Conservation (phyloP, 2,888 invertebrate genomes). For the Mythimna pallens region DNA sequence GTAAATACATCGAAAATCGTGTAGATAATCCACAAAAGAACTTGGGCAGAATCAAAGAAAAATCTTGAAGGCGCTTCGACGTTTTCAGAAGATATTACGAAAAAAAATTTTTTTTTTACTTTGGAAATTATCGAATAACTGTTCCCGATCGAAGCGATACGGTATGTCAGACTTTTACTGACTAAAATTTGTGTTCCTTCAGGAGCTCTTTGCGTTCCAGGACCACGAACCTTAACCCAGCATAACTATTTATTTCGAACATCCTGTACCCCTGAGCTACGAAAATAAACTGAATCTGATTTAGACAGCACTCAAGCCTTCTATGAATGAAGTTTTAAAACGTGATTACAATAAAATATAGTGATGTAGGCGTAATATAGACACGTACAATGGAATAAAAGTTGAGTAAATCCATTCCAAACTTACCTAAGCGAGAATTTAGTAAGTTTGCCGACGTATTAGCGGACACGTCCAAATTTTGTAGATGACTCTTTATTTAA, state of each 20-base stretch:
- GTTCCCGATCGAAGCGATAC: too few relatives aligned
- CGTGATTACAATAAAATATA: constrained; percentile 30
- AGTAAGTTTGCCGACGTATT: constrained; percentile 56
- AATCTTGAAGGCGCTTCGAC: not conserved
- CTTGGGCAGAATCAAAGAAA: not conserved
- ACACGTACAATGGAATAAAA: constrained; percentile 24
- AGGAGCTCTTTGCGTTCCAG: too few relatives aligned
- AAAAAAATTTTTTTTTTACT: not conserved
- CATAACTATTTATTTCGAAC: too few relatives aligned
- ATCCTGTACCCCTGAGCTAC: too few relatives aligned
- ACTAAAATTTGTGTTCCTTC: too few relatives aligned
- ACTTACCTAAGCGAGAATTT: constrained; percentile 11
- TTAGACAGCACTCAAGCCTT: constrained; percentile 12
- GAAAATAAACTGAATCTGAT: too few relatives aligned
- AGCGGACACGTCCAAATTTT: constrained; percentile 56
- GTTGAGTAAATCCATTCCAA: constrained; percentile 21
- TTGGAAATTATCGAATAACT: too few relatives aligned
- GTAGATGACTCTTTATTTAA: constrained; percentile 42
- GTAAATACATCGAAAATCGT: not conserved
- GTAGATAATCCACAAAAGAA: not conserved
- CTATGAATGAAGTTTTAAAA: constrained; percentile 33
- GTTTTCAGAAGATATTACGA: not conserved
- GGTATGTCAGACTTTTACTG: too few relatives aligned
- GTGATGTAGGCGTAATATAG: constrained; percentile 35
- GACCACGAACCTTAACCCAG: too few relatives aligned